These are phyloP conservation scores for Heliconius congener DNA, from an alignment of 1,140 invertebrate genomes.

Conservation along the genomic window DNA sequence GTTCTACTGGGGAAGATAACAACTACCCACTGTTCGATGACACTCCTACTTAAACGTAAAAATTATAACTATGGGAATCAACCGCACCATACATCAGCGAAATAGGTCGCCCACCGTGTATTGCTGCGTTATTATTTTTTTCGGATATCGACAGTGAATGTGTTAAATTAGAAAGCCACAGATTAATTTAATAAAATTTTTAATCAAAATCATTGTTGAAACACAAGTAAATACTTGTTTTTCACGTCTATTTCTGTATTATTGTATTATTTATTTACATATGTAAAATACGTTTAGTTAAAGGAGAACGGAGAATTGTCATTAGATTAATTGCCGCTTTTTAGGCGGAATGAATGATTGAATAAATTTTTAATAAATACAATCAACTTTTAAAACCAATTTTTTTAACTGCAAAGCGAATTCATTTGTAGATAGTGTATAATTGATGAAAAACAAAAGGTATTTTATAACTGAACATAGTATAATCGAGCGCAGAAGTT, in stretches of 20 bases:
- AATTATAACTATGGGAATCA: background rate
- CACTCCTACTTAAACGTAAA: background rate
- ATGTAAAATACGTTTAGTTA: background rate
- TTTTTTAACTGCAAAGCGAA: background rate
- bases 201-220: background rate
- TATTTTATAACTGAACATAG: background rate
- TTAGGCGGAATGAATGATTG: background rate
- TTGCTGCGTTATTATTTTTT: background rate
- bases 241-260: background rate
- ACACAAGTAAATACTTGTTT: background rate
- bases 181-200: background rate
- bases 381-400: background rate
- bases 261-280: background rate
- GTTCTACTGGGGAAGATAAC: background rate
- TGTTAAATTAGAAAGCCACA: background rate
- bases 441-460: slow-evolving; percentile 3
- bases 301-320: background rate
- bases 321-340: too few relatives aligned
- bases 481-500: background rate
- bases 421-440: background rate
- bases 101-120: background rate
- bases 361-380: background rate
- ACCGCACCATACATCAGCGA: background rate
- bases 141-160: background rate
- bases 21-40: background rate